Percentiles rank a stretch among this genome's conserved stretches.
phyloP scores from a whole-genome alignment of 2,797 vertebrate genomes.

The Simalia tracyae region DNA sequence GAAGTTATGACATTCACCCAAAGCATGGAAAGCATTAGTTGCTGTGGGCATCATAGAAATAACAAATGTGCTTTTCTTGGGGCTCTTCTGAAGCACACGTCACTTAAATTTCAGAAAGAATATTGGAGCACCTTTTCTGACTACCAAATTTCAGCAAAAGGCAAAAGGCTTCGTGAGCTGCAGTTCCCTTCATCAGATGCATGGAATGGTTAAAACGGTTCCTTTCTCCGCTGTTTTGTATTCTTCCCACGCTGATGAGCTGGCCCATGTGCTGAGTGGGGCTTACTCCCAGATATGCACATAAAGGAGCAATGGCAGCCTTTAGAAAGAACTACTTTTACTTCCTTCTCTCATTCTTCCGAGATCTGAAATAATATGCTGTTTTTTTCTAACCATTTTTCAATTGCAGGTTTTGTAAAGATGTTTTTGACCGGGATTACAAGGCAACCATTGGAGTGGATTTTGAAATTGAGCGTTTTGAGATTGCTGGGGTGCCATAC shows the following conservation, averaged over 20 bases:
- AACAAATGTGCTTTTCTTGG: neutral
- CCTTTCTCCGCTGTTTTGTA: neutral
- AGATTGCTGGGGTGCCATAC: slow-evolving; percentile 84
- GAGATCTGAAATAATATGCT: neutral
- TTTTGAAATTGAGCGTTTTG: slow-evolving; percentile 91
- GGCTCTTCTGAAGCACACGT: neutral
- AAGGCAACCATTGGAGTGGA: slow-evolving; percentile 94
- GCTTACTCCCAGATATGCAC: neutral
- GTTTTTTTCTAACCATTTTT: neutral
- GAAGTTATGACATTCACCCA: neutral
- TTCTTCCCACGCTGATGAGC: neutral
- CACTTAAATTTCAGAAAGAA: neutral
- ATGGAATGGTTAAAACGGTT: neutral
- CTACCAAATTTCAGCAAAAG: neutral
- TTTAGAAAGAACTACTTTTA: neutral
- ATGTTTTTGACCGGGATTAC: slow-evolving; percentile 87
- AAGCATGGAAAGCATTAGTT: neutral
- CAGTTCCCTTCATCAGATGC: neutral
- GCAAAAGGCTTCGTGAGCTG: neutral
- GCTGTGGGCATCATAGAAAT: neutral
- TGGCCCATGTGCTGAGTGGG: neutral
- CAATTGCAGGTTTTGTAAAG: slow-evolving; percentile 85
- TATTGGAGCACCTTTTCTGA: neutral
- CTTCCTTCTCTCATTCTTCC: neutral
- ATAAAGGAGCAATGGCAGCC: neutral